Evolutionary conservation across 2,888 invertebrate species (phyloP).

Genomic region (Folsomia candida): DNA sequence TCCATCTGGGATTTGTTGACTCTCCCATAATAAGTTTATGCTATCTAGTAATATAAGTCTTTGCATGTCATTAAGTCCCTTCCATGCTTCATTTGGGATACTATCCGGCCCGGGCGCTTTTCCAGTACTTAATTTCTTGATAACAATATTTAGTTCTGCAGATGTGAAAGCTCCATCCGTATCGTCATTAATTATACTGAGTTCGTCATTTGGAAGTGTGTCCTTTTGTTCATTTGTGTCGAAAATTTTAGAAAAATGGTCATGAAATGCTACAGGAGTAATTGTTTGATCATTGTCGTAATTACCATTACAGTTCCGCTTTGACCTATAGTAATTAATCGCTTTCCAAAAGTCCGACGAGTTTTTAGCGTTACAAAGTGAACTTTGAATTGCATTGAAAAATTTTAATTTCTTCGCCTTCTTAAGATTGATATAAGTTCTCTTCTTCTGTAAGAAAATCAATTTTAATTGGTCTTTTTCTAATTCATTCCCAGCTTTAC

Average conservation of each 20-base stretch:
- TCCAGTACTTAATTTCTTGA: neutral
- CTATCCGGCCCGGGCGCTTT: constrained; percentile 18
- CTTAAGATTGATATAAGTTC: too few relatives aligned
- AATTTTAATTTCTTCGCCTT: too few relatives aligned
- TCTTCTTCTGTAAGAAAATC: too few relatives aligned
- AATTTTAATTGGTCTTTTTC: too few relatives aligned
- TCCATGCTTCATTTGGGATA: constrained; percentile 13
- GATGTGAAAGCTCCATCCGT: constrained; percentile 2
- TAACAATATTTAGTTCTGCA: neutral
- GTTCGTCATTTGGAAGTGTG: neutral
- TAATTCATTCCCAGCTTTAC: too few relatives aligned
- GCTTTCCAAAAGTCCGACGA: neutral
- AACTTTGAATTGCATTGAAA: too few relatives aligned
- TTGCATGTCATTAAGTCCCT: neutral
- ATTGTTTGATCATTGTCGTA: neutral
- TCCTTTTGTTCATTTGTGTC: neutral
- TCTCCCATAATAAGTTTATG: constrained; percentile 4
- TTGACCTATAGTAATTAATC: neutral
- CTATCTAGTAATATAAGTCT: neutral
- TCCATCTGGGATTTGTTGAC: neutral
- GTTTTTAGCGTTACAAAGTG: neutral
- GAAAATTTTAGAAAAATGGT: neutral
- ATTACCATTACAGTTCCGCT: neutral
- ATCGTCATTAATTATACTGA: neutral
- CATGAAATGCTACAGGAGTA: neutral